Conservation (phyloP, 2,888 invertebrate genomes). For the Ornithoptera priamus region DNA sequence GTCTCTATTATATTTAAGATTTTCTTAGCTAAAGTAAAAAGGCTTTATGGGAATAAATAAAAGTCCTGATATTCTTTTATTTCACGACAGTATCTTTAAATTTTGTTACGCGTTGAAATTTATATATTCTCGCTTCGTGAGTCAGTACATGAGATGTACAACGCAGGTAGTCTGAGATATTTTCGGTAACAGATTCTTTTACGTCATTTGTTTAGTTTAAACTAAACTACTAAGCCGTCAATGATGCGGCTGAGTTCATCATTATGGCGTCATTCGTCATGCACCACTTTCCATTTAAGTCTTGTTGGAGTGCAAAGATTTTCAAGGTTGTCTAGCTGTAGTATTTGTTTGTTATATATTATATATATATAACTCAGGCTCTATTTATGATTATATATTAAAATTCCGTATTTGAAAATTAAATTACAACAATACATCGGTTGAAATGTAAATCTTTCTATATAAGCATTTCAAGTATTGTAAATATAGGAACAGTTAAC, state of each 20-base stretch:
- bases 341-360: not conserved
- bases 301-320: constrained; percentile 8
- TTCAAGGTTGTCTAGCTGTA: constrained; percentile 7
- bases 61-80: not conserved
- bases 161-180: constrained; percentile 13
- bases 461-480: no score
- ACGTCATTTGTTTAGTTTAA: constrained; percentile 27
- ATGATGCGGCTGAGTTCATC: constrained; percentile 25
- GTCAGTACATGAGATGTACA: constrained; percentile 5
- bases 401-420: not conserved
- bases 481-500: no score
- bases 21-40: no score
- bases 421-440: not conserved
- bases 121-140: not conserved
- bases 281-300: constrained; percentile 17
- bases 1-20: no score
- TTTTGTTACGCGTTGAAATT: not conserved
- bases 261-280: constrained; percentile 18
- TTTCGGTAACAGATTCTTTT: constrained; percentile 14
- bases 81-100: not conserved
- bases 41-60: no score
- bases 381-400: not conserved
- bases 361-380: not conserved
- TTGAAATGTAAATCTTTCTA: no score
- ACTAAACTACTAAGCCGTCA: constrained; percentile 12